Base-by-base conservation (phyloP, 2,113 vertebrate genomes). In the Lampris megalopsis region DNA sequence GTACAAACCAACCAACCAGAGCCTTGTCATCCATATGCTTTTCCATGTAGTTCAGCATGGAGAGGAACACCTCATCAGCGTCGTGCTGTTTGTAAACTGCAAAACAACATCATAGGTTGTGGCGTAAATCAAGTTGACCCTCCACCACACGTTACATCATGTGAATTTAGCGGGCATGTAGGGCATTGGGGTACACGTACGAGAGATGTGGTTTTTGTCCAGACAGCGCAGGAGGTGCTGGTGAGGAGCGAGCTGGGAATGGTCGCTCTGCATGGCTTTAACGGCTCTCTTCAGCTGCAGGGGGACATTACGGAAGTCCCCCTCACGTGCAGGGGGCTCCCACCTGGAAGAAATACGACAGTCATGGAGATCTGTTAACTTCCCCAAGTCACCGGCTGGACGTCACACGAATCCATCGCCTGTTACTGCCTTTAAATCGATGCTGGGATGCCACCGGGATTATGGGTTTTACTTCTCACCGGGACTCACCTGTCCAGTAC, bases 31-130 rank as follows among this genome's bases (percentile, higher is more conserved):
- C 60, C 72, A 94, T 88, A 79, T 95, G 93, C 65, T 84, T 66
- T 1, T 89, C 77, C 1, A 89, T 72, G 2, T 91, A 54, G 86
- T 92, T 89, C n/a, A 94, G 79, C 54, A 94, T 86, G 37, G 49
- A 63, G 73, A 92, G 86, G 66, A 95, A 94, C 11, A 94, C 91
- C 81, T 95, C 93, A 5, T 93, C 89, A 0, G 92, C 93, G 9
- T 95, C 94, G 1, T 94, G 93, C 73, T 92, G 83, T 4, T n/a
- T 4, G 2, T 1, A 9, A 9, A 86, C 94, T 95, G 73, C 10
- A 73, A 73, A 43, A 75, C 36, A 77, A 67, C 41, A 68, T 50
- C 35, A 78, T 7, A 50, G 37, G 10, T 0, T 47, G 57, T 24
- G 6, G 63, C 38, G 13, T 50, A 35, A 79, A 63, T 8, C 9